Evolutionary conservation across 2,797 vertebrate species (phyloP), one percentile per base, ranked within the genome.

Genomic region (Prionace glauca): DNA sequence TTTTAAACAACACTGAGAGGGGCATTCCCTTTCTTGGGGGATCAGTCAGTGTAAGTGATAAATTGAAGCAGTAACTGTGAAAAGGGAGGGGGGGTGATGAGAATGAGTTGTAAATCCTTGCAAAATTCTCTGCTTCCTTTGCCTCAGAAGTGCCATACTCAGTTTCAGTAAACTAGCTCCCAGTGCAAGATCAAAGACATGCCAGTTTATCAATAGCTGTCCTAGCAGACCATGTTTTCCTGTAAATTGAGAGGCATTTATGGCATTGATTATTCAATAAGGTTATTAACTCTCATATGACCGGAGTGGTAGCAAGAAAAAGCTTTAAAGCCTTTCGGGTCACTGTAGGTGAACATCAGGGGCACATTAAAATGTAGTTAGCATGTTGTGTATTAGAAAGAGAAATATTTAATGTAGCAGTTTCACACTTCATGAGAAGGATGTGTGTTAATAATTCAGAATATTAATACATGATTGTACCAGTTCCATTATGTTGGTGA

Each of bases 171-270:
- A 99, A 98, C 98, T 98, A 98, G 98, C 99, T 98, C 98, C 98
- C 97, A 97, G 98, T 98, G 98, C 98, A 98, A 98, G 98, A 99
- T 99, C 98, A 99, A 99, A 99, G 98, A 98, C 97, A 97, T 98
- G 98, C 97, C 98, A 98, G 98, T 99, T 99, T 99, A 99, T 99
- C 98, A 98, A 98, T 99, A 98, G 98, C 96, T 98, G 98, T 98
- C 98, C 98, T 98, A 98, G 98, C 98, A 99, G 98, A 98, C 98
- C 98, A 98, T 98, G 98, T 99, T 98, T 99, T 99, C 98, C 98
- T 99, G 98, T 99, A 99, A 99, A 98, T 99, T 99, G 98, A 98
- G 98, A 98, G 98, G 98, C 98, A 98, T 99, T 99, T 98, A 98
- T 98, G 96, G 97, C 98, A 99, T 99, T 99, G 99, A 99, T 99